A percentile compares a stretch with the other conserved stretches of the same genome.
phyloP scores from a whole-genome alignment of 2,888 invertebrate genomes.

The Ornithoptera alexandrae region DNA sequence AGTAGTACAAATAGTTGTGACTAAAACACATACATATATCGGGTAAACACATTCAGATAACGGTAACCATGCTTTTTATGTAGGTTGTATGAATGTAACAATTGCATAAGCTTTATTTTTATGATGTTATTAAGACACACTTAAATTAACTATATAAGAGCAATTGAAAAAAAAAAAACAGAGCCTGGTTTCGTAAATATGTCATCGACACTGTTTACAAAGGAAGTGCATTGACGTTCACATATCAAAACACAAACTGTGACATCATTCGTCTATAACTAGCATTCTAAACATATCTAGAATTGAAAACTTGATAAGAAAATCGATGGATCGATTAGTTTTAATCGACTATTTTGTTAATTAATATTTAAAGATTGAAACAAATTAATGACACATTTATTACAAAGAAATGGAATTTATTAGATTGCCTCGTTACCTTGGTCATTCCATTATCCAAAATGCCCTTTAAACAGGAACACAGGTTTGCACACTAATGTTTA shows the following conservation, averaged over 20 bases:
- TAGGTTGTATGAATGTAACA: not conserved
- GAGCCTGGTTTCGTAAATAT: not conserved
- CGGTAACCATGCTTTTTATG: not conserved
- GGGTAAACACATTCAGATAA: too few relatives aligned
- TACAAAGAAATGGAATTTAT: too few relatives aligned
- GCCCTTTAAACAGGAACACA: too few relatives aligned
- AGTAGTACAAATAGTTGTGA: not conserved
- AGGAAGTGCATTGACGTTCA: constrained; percentile 14
- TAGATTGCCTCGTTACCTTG: too few relatives aligned
- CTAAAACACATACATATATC: too few relatives aligned
- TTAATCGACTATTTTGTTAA: constrained; percentile 24
- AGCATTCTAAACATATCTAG: not conserved
- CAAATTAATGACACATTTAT: too few relatives aligned
- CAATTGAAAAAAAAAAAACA: constrained; percentile 4
- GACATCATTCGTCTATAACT: not conserved
- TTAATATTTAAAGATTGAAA: too few relatives aligned
- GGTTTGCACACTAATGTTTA: too few relatives aligned
- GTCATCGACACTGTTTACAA: constrained; percentile 10
- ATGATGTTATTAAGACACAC: not conserved
- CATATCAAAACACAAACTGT: constrained; percentile 12
- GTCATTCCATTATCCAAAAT: too few relatives aligned
- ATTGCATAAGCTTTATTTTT: not conserved
- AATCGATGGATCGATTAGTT: constrained; percentile 15
- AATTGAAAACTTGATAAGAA: not conserved
- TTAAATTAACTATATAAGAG: constrained; percentile 4